Evolutionary conservation across 1,140 invertebrate species (phyloP).

Genomic region (Penaeus japonicus): DNA sequence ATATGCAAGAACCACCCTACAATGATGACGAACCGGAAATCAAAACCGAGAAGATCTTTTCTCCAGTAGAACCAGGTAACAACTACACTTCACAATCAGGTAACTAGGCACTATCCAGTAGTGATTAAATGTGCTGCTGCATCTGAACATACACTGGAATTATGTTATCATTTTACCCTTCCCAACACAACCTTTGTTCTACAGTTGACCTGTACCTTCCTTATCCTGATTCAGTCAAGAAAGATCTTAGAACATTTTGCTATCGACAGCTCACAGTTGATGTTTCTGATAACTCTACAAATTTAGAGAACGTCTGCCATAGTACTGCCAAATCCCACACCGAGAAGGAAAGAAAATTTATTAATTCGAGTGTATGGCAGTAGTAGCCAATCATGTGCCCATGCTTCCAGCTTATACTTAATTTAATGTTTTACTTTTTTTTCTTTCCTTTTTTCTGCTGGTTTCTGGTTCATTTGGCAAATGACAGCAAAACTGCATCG

Average conservation of each 20-base stretch:
- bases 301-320: too few relatives aligned
- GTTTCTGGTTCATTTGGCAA: too few relatives aligned
- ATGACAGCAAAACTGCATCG: too few relatives aligned
- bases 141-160: constrained; percentile 25
- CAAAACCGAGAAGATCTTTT: constrained; percentile 44
- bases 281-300: too few relatives aligned
- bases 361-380: constrained; percentile 10
- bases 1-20: constrained; percentile 18
- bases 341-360: neutral
- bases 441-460: too few relatives aligned
- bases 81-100: constrained; percentile 32
- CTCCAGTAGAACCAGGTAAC: constrained; percentile 48
- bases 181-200: too few relatives aligned
- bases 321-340: neutral
- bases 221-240: neutral
- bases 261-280: too few relatives aligned
- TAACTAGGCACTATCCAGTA: constrained; percentile 21
- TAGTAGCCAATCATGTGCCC: too few relatives aligned
- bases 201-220: too few relatives aligned
- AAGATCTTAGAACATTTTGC: neutral
- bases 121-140: neutral
- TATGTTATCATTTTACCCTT: neutral
- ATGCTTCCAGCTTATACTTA: too few relatives aligned
- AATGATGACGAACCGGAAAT: constrained; percentile 39
- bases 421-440: too few relatives aligned